Base-by-base conservation (phyloP, 2,797 vertebrate genomes). In the Sebastes matsubarae region DNA sequence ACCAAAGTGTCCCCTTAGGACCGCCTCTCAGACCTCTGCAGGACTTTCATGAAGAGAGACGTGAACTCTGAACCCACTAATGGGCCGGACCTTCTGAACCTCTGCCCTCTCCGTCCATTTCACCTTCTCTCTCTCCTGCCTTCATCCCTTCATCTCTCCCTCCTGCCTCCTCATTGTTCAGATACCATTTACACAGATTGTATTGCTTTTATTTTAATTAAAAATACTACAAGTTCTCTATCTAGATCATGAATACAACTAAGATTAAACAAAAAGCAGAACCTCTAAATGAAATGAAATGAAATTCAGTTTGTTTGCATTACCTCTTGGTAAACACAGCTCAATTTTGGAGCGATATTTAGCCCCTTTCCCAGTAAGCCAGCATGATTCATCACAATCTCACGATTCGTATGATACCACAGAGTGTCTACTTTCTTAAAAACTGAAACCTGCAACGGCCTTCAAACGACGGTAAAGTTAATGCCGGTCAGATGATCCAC, bases 21-120 rank as follows among this genome's bases (percentile, higher is more conserved):
- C 60, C 14, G 20, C 20, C 20, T 68, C 27, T 6, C 27, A 70
- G 65, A 77, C 69, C 76, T 84, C 59, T 70, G 59, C 25, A 5
- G 64, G 61, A 30, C 34, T 29, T 57, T 10, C 38, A 60, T 0
- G 25, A 16, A 46, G 14, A 38, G 29, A 22, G 29, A 46, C 6
- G 1, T 50, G 81, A 81, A 64, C 80, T 63, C 55, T 68, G 65
- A 64, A 42, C 67, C n/a, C 27, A 4, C 60, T 75, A 68, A 80
- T 68, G 71, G 78, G 68, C 5, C 1, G 5, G 22, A 69, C 83
- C 64, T 68, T 10, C 57, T 68, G 79, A 72, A 65, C 76, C 29
- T 36, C 14, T 52, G 38, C 38, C 13, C 22, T n/a, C 46, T 4
- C 34, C 6, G 42, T 8, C 42, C 42, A 18, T 18, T 18, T 18